Conservation (phyloP, 2,797 vertebrate species). For the Erethizon dorsatum region DNA sequence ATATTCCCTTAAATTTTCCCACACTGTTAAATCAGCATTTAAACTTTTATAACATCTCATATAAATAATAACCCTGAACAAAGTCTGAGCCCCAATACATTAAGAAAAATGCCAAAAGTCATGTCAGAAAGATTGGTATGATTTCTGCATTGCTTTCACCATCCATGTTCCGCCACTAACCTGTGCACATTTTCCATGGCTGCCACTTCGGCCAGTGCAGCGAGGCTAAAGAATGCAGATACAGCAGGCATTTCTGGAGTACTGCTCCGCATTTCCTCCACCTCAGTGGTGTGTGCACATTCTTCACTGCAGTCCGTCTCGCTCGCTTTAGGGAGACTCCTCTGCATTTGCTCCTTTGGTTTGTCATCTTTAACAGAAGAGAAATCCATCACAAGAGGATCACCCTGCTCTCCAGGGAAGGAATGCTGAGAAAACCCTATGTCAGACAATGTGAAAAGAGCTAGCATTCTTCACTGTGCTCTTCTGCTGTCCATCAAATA, state of each 20-base stretch:
- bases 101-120: background rate
- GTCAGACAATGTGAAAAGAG: slow-evolving; percentile 17
- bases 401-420: slow-evolving; percentile 31
- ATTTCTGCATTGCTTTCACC: slow-evolving; percentile 37
- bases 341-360: slow-evolving; percentile 93
- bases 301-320: slow-evolving; percentile 94
- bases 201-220: slow-evolving; percentile 98
- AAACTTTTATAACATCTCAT: background rate
- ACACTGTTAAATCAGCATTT: background rate
- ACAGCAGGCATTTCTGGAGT: slow-evolving; percentile 91
- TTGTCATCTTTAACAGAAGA: slow-evolving; percentile 93
- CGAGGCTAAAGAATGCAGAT: slow-evolving; percentile 97
- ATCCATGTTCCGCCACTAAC: slow-evolving; percentile 85
- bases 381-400: slow-evolving; percentile 62
- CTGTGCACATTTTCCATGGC: slow-evolving; percentile 99
- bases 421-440: background rate
- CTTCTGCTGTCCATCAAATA: background rate
- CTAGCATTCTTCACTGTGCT: background rate
- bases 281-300: slow-evolving; percentile 89
- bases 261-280: slow-evolving; percentile 90
- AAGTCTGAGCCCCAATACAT: background rate
- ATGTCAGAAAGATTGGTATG: background rate
- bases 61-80: background rate
- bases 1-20: background rate
- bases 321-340: slow-evolving; percentile 89